Evolutionary conservation across 2,888 invertebrate genomes (phyloP).

Genomic region (Microdon myrmicae): DNA sequence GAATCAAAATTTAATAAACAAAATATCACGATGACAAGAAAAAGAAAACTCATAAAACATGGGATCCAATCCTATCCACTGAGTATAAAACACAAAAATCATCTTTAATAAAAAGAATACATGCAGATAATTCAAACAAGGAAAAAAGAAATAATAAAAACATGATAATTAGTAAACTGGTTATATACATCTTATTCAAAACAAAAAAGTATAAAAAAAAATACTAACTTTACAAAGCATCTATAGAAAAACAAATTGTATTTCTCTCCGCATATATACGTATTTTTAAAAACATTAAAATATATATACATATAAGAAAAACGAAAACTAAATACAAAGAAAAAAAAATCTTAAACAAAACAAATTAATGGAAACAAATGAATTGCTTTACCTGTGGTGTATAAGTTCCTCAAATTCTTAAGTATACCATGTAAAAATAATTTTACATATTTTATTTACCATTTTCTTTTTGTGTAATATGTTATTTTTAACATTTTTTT

Average conservation of each 20-base stretch:
- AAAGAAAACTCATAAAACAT: constrained; percentile 29
- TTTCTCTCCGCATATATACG: constrained; percentile 28
- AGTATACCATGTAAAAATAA: constrained; percentile 47
- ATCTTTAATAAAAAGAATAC: constrained; percentile 19
- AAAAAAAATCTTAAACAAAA: too few relatives aligned
- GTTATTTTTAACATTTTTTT: constrained; percentile 32
- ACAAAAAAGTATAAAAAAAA: constrained; percentile 12
- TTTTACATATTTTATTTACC: constrained; percentile 27
- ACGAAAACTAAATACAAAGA: too few relatives aligned
- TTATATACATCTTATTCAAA: constrained; percentile 16
- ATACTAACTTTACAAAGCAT: constrained; percentile 48
- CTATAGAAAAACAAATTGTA: constrained; percentile 25
- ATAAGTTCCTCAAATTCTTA: constrained; percentile 62
- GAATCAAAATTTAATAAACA: constrained; percentile 37
- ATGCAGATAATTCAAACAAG: constrained; percentile 43
- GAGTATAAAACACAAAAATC: constrained; percentile 27
- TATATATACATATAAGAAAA: constrained; percentile 17
- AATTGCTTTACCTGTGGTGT: constrained; percentile 63
- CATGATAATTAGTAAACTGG: constrained; percentile 3
- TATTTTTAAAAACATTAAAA: constrained; percentile 22
- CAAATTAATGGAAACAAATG: constrained; percentile 53
- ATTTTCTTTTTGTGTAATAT: constrained; percentile 45
- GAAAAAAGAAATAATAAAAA: constrained; percentile 7
- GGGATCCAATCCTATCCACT: constrained; percentile 44
- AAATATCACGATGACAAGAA: constrained; percentile 8